Conservation (phyloP, 2,888 invertebrate genomes). For the Platerodrilus igneus region DNA sequence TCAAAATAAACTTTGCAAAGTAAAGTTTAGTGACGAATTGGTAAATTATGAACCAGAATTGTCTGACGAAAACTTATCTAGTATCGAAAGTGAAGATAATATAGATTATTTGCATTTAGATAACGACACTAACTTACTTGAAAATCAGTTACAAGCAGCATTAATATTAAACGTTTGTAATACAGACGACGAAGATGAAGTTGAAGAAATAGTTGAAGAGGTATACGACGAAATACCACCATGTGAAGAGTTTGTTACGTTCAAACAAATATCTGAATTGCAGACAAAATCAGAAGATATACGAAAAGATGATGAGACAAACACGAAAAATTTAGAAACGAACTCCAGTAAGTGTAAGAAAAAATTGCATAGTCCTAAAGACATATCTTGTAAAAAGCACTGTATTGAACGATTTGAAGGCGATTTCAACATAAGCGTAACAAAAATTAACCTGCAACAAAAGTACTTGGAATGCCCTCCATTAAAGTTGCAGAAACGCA, state of each 20-base stretch:
- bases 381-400: slow-evolving; percentile 41
- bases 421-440: slow-evolving; percentile 38
- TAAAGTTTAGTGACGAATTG: slow-evolving; percentile 50
- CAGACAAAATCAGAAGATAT: not conserved
- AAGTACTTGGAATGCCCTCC: slow-evolving; percentile 39
- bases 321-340: slow-evolving; percentile 6
- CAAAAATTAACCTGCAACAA: slow-evolving; percentile 39
- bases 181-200: slow-evolving; percentile 35
- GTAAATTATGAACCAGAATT: slow-evolving; percentile 51
- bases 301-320: not conserved
- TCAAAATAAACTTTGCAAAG: slow-evolving; percentile 40
- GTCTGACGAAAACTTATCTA: slow-evolving; percentile 45
- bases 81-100: slow-evolving; percentile 44
- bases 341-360: slow-evolving; percentile 9
- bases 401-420: slow-evolving; percentile 43
- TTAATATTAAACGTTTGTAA: slow-evolving; percentile 20
- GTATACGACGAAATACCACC: slow-evolving; percentile 14
- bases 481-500: slow-evolving; percentile 40
- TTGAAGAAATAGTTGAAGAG: slow-evolving; percentile 28
- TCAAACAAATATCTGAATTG: not conserved
- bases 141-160: slow-evolving; percentile 11
- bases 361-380: slow-evolving; percentile 2
- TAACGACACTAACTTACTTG: slow-evolving; percentile 13
- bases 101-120: slow-evolving; percentile 24
- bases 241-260: not conserved